A percentile compares a stretch with the other conserved stretches of the same genome.
Evolutionary conservation across 2,113 vertebrate species (phyloP).

Genomic region (Gobiocypris rarus): DNA sequence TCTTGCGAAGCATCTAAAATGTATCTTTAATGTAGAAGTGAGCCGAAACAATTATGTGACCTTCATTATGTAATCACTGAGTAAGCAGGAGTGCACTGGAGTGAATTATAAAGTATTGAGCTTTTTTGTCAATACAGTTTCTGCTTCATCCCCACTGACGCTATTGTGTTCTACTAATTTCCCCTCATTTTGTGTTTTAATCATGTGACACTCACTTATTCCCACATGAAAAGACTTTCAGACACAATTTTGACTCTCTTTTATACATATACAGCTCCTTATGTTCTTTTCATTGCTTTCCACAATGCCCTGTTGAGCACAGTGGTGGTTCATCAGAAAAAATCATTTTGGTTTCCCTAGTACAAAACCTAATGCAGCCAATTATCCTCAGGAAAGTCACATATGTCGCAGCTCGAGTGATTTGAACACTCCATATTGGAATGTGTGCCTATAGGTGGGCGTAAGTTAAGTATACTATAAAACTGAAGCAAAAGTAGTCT

Average conservation of each 20-base stretch:
- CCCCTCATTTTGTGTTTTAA: slow-evolving; percentile 4
- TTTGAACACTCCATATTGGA: neutral
- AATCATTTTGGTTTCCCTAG: neutral
- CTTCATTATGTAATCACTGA: slow-evolving; percentile 30
- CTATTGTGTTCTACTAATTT: neutral
- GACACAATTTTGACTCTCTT: neutral
- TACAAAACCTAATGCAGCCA: slow-evolving; percentile 31
- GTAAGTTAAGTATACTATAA: slow-evolving; percentile 8
- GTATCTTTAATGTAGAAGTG: neutral
- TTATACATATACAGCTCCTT: neutral
- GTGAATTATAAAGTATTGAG: slow-evolving; percentile 31
- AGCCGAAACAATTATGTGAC: slow-evolving; percentile 8
- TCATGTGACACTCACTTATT: neutral
- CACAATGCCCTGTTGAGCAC: slow-evolving; percentile 14
- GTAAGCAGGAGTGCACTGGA: slow-evolving; percentile 32
- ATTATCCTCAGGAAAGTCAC: slow-evolving; percentile 19
- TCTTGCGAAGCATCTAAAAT: neutral
- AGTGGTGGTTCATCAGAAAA: slow-evolving; percentile 11
- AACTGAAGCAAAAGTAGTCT: neutral
- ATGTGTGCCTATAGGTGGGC: slow-evolving; percentile 7
- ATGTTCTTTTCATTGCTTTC: neutral
- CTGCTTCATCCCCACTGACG: neutral
- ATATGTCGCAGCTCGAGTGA: slow-evolving; percentile 8
- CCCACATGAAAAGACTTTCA: neutral
- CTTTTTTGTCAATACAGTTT: neutral